Evolutionary conservation across 2,797 vertebrate genomes (phyloP).

Genomic region (Strix occidentalis): DNA sequence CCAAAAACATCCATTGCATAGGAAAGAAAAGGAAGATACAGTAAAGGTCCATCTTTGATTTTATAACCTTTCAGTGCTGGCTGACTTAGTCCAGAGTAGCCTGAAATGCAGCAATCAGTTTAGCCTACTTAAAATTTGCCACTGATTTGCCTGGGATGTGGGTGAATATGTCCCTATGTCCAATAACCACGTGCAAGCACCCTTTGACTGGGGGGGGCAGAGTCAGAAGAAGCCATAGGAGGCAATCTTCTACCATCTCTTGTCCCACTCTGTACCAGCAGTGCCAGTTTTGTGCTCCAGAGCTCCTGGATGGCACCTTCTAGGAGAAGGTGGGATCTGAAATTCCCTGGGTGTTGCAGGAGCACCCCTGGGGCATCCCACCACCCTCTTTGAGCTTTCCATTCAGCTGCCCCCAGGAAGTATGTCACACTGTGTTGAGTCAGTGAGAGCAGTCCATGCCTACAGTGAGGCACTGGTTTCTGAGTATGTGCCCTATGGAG

Average conservation of each 20-base stretch:
- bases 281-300: background rate
- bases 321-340: background rate
- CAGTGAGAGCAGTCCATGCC: background rate
- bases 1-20: background rate
- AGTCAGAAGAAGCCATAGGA: background rate
- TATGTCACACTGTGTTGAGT: rapidly evolving
- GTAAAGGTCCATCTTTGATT: background rate
- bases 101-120: background rate
- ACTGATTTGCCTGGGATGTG: background rate
- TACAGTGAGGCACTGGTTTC: background rate
- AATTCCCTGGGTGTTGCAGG: background rate
- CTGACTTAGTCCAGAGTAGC: background rate
- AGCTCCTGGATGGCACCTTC: background rate
- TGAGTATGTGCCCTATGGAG: background rate
- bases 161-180: background rate
- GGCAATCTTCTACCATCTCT: background rate
- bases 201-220: background rate
- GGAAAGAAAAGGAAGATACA: background rate
- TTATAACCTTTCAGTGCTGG: background rate
- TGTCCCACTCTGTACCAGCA: background rate
- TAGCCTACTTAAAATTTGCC: background rate
- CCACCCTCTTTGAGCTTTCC: background rate
- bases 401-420: background rate
- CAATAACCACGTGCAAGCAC: background rate
- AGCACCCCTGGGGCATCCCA: background rate